Conservation (phyloP, 1,140 invertebrate species). For the Frieseomelitta varia region DNA sequence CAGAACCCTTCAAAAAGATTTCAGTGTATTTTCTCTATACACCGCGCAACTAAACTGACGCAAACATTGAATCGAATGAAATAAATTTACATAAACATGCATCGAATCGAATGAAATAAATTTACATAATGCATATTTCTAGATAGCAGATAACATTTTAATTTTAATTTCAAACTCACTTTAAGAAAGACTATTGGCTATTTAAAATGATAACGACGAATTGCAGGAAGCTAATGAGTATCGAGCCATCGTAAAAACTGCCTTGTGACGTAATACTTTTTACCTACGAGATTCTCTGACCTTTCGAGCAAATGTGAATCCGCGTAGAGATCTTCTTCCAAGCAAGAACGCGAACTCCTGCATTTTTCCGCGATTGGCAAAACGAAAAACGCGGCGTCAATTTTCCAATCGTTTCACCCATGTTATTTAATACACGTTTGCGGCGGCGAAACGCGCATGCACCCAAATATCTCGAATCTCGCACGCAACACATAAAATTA, state of each 20-base stretch:
- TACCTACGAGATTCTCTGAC: neutral
- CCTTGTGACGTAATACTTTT: neutral
- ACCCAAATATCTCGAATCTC: neutral
- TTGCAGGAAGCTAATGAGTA: neutral
- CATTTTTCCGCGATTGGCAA: neutral
- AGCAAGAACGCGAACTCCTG: neutral
- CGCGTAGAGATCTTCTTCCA: neutral
- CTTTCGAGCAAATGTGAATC: neutral
- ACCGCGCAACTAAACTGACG: neutral
- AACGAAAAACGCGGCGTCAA: neutral
- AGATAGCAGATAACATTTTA: neutral
- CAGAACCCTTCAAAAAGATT: neutral
- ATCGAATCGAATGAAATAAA: too few species aligned
- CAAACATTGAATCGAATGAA: too few species aligned
- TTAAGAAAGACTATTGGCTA: neutral
- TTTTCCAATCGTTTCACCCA: neutral
- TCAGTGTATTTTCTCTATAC: neutral
- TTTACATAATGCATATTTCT: too few species aligned
- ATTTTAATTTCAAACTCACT: neutral
- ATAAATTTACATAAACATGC: too few species aligned
- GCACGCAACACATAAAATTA: neutral
- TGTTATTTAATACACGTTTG: neutral
- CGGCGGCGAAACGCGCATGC: neutral
- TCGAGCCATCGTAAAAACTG: neutral
- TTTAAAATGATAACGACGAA: neutral